phyloP scores from a whole-genome alignment of 2,888 invertebrate genomes.

The Xanthia togata region DNA sequence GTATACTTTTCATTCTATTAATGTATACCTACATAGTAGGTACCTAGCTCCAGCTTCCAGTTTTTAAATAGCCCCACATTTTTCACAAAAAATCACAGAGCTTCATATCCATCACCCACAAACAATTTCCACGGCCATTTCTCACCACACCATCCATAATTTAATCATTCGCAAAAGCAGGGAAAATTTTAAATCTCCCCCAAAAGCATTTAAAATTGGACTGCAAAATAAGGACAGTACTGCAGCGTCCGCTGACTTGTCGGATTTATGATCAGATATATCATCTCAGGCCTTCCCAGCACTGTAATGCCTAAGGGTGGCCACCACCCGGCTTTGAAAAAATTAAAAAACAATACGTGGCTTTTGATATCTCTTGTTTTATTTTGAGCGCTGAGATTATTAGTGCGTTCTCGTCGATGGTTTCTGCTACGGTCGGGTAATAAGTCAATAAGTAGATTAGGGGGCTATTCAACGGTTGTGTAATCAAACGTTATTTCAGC shows the following conservation, averaged over 20 bases:
- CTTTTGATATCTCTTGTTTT: conserved; percentile 31
- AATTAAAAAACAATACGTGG: conserved; percentile 60
- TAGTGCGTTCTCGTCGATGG: background rate
- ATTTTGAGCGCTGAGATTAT: conserved; percentile 11
- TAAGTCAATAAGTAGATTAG: conserved; percentile 36
- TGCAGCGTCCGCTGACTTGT: conserved; percentile 71
- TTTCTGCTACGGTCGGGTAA: background rate
- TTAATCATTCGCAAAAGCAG: conserved; percentile 52
- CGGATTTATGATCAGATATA: conserved; percentile 85
- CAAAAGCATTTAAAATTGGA: conserved; percentile 62
- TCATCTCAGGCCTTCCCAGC: conserved; percentile 78
- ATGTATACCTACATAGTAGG: background rate
- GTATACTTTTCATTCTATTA: background rate
- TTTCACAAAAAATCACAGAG: conserved; percentile 49
- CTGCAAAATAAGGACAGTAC: conserved; percentile 62
- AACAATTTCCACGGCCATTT: conserved; percentile 55
- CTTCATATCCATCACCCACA: conserved; percentile 51
- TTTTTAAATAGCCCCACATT: conserved; percentile 37
- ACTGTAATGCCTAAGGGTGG: conserved; percentile 47
- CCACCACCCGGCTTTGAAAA: conserved; percentile 41
- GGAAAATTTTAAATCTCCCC: conserved; percentile 59
- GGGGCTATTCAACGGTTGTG: conserved; percentile 3
- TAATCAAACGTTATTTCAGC: conserved; percentile 32
- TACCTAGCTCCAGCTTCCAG: background rate
- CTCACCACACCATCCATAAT: conserved; percentile 56